These are phyloP conservation scores for Arge pagana DNA, from an alignment of 2,888 invertebrate genomes.

Conservation along the genomic window DNA sequence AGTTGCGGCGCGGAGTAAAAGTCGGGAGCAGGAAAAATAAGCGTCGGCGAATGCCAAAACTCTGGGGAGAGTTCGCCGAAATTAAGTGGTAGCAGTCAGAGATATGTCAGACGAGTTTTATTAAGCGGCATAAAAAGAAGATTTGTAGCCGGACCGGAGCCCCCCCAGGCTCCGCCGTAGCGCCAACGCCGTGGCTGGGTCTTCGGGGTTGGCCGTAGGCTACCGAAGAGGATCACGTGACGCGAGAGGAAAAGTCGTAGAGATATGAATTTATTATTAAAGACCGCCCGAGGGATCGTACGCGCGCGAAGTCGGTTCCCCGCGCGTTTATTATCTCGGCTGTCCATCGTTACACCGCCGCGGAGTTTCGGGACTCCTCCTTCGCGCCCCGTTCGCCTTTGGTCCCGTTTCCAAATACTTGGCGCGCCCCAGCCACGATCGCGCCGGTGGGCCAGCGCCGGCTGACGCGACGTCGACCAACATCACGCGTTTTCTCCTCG, in stretches of 20 bases:
- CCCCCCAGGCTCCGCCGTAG: slow-evolving; percentile 2
- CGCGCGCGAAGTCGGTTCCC: slow-evolving; percentile 39
- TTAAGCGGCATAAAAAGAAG: slow-evolving; percentile 57
- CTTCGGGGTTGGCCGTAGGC: background rate
- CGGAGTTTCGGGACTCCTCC: background rate
- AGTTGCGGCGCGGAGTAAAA: background rate
- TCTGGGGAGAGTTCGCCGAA: slow-evolving; percentile 35
- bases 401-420: background rate
- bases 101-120: slow-evolving; percentile 58
- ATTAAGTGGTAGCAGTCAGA: slow-evolving; percentile 58
- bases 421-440: too few species aligned
- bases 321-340: slow-evolving; percentile 44
- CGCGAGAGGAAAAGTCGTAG: slow-evolving; percentile 38
- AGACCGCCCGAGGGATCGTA: slow-evolving; percentile 48
- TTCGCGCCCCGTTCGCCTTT: slow-evolving; percentile 1
- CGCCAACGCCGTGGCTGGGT: too few species aligned
- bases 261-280: slow-evolving; percentile 58
- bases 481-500: too few species aligned
- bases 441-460: too few species aligned
- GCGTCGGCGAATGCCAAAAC: slow-evolving; percentile 22
- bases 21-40: slow-evolving; percentile 25
- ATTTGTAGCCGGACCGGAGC: slow-evolving; percentile 50
- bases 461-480: too few species aligned
- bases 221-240: slow-evolving; percentile 20
- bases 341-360: background rate